Evolutionary conservation across 2,888 invertebrate genomes (phyloP), one percentile per base, ranked within the genome.

Genomic region (Nemotelus pantherinus): DNA sequence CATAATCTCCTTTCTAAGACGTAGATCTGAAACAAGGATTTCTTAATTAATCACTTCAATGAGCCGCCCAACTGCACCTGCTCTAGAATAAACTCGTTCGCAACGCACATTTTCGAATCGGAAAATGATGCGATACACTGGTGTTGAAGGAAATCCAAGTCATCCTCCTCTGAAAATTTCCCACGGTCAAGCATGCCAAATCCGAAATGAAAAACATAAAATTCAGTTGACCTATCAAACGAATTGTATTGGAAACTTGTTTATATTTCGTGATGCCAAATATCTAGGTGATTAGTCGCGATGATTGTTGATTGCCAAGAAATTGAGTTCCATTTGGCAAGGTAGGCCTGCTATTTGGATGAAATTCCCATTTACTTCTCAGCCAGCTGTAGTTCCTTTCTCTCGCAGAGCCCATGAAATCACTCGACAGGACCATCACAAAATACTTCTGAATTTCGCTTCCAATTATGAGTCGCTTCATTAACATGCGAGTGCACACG

Each of bases 311-410:
- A 76, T 76, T 71, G 79, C 79, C 79, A 77, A 79, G 67, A 79
- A 71, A 67, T 53, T n/a, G 74, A 79, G 79, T 79, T 79, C 77
- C 76, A 79, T 77, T 79, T 79, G 79, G 79, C 79, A 77, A 44
- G 53, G 53, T 74, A 71, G 76, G 76, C 76, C 55, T 25, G 55
- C 39, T 25, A 25, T 25, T 25, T 25, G 25, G 25, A 25, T 25
- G 25, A 25, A 25, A 1, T 25, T 25, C 25, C 25, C 25, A 25
- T 25, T 25, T 25, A 25, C 25, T 25, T 25, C 25, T 25, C 25
- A 25, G 25, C 25, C 25, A 25, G 25, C 25, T 25, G 25, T 25
- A 25, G 25, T 25, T 25, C 25, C 25, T 25, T 25, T 25, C 25
- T 25, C 25, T 25, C 25, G 25, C 25, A 25, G 25, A 25, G 25